These are phyloP conservation scores for Ectemnius cavifrons DNA, from an alignment of 2,888 invertebrate species.

Conservation along the genomic window DNA sequence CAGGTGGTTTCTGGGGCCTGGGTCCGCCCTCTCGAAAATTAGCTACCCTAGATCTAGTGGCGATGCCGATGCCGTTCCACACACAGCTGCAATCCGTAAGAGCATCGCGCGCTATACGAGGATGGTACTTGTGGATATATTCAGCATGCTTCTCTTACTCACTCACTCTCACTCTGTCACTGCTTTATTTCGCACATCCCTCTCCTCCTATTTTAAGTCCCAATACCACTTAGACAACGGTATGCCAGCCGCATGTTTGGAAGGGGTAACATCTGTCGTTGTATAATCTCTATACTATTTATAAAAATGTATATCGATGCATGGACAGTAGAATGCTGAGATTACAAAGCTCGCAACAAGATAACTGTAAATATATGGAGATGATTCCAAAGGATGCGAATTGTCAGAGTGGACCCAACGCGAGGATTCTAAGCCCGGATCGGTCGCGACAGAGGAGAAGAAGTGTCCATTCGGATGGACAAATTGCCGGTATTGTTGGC, in stretches of 20 bases:
- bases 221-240: not conserved
- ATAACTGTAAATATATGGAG: not conserved
- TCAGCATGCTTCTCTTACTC: conserved; percentile 6
- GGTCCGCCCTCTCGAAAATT: conserved; percentile 67
- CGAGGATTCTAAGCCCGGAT: not conserved
- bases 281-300: too few species aligned
- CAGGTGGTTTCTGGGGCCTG: conserved; percentile 57
- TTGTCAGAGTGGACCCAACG: not conserved
- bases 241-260: not conserved
- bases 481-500: conserved; percentile 13
- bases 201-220: not conserved
- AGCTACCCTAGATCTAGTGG: conserved; percentile 53
- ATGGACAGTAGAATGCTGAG: not conserved
- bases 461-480: conserved; percentile 2
- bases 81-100: conserved; percentile 57
- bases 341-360: not conserved
- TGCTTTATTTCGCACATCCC: not conserved
- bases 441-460: not conserved
- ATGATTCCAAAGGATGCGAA: not conserved
- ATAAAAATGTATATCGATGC: not conserved
- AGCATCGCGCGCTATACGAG: conserved; percentile 19
- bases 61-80: conserved; percentile 20
- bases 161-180: too few species aligned
- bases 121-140: conserved; percentile 29
- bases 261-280: not conserved